Percentiles rank a stretch among this genome's conserved stretches.
Evolutionary conservation across 1,140 invertebrate species (phyloP).

Genomic region (Leptinotarsa lineolata): DNA sequence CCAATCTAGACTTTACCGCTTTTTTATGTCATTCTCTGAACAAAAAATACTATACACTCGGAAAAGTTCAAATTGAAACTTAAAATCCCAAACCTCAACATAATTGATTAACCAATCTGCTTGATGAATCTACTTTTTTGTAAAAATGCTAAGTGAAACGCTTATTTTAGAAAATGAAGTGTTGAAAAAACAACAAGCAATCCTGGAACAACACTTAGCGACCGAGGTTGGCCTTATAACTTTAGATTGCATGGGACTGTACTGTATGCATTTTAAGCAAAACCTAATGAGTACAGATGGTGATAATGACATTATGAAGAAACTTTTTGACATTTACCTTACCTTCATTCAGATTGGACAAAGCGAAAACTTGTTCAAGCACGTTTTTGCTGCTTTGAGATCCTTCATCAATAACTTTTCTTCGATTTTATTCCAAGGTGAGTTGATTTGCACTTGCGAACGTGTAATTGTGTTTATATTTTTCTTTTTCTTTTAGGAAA

Average conservation of each 20-base stretch:
- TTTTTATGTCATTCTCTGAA: too few relatives aligned
- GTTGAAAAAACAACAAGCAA: conserved; percentile 65
- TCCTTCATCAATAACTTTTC: conserved; percentile 92
- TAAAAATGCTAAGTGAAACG: background rate
- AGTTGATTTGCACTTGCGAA: conserved; percentile 15
- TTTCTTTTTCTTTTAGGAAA: conserved; percentile 63
- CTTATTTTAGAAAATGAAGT: conserved; percentile 62
- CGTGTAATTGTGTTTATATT: background rate
- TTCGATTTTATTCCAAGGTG: conserved; percentile 78
- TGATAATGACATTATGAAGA: conserved; percentile 78
- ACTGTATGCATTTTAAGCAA: conserved; percentile 77
- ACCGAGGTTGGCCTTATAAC: conserved; percentile 88
- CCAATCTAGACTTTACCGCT: too few relatives aligned
- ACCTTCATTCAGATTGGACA: conserved; percentile 85
- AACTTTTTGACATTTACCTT: conserved; percentile 82
- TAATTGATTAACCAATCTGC: too few relatives aligned
- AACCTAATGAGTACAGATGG: conserved; percentile 68
- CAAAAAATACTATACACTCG: too few relatives aligned
- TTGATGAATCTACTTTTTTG: too few relatives aligned
- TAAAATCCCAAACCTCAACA: too few relatives aligned
- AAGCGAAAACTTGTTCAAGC: conserved; percentile 85
- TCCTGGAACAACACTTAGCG: conserved; percentile 85
- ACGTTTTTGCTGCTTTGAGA: conserved; percentile 87
- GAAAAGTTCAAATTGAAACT: too few relatives aligned
- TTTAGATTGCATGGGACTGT: conserved; percentile 83